phyloP scores from a whole-genome alignment of 2,888 invertebrate genomes.

The Gymnoscelis rufifasciata region DNA sequence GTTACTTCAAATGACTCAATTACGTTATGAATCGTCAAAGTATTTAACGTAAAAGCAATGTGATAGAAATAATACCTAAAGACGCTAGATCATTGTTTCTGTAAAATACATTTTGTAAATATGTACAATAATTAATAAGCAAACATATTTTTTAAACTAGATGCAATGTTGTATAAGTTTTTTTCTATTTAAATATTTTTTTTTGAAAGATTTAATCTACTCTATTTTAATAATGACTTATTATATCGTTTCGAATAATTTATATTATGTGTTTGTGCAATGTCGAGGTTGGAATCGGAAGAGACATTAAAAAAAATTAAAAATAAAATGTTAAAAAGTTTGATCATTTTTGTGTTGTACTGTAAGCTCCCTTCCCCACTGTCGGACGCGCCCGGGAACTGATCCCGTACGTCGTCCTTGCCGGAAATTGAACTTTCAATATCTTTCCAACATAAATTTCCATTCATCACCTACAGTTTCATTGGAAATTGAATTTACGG shows the following conservation, averaged over 20 bases:
- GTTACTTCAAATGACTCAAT: constrained; percentile 16
- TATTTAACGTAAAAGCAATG: constrained; percentile 51
- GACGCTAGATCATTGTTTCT: constrained; percentile 78
- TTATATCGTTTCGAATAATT: constrained; percentile 78
- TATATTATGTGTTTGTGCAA: constrained; percentile 76
- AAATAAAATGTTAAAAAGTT: constrained; percentile 75
- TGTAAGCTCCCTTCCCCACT: constrained; percentile 53
- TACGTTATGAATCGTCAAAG: constrained; percentile 17
- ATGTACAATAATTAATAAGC: constrained; percentile 75
- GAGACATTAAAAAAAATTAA: constrained; percentile 76
- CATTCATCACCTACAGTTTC: constrained; percentile 17
- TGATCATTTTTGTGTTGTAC: constrained; percentile 63
- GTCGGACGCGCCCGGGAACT: constrained; percentile 57
- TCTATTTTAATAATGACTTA: constrained; percentile 75
- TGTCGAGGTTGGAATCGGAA: constrained; percentile 68
- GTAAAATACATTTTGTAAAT: constrained; percentile 77
- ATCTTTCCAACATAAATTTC: constrained; percentile 12
- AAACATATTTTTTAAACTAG: constrained; percentile 70
- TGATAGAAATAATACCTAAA: constrained; percentile 77
- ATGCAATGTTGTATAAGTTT: constrained; percentile 77
- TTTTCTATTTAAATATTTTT: constrained; percentile 68
- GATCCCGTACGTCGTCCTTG: constrained; percentile 55
- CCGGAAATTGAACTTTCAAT: constrained; percentile 50
- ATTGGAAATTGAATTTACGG: constrained; percentile 49
- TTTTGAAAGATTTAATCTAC: constrained; percentile 77